Percentiles rank a stretch among this genome's conserved stretches.
phyloP scores from a whole-genome alignment of 2,113 vertebrate genomes.

The Varanus salvator region DNA sequence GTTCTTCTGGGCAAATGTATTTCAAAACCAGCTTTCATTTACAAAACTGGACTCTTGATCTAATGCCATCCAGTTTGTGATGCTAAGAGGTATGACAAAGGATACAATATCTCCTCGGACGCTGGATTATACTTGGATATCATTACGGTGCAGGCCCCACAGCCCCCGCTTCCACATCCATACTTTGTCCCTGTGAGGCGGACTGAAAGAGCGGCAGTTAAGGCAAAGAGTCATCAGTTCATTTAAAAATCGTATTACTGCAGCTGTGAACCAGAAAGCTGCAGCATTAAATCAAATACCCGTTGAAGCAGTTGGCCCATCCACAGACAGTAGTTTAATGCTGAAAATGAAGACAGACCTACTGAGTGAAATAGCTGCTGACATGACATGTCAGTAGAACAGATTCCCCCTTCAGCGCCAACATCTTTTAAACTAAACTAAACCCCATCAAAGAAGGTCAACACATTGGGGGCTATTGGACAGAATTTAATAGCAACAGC shows the following conservation, averaged over 20 bases:
- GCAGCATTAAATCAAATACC: background rate
- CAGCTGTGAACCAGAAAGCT: background rate
- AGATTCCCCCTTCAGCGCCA: too few relatives aligned
- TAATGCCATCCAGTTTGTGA: background rate
- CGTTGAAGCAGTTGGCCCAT: background rate
- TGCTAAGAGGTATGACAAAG: slow-evolving; percentile 57
- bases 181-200: slow-evolving; percentile 84
- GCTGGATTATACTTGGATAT: slow-evolving; percentile 62
- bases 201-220: slow-evolving; percentile 69
- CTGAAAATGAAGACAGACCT: background rate
- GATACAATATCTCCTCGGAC: slow-evolving; percentile 84
- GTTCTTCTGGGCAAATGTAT: background rate
- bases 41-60: background rate
- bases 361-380: background rate
- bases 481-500: too few relatives aligned
- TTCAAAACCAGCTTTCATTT: background rate
- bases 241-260: background rate
- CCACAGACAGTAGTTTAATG: background rate
- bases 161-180: slow-evolving; percentile 80
- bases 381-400: background rate
- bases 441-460: too few relatives aligned
- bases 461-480: too few relatives aligned
- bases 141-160: background rate
- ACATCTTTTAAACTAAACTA: too few relatives aligned
- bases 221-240: slow-evolving; percentile 49